These are phyloP conservation scores for Molossus molossus DNA, from an alignment of 2,797 vertebrate genomes.

Conservation along the genomic window DNA sequence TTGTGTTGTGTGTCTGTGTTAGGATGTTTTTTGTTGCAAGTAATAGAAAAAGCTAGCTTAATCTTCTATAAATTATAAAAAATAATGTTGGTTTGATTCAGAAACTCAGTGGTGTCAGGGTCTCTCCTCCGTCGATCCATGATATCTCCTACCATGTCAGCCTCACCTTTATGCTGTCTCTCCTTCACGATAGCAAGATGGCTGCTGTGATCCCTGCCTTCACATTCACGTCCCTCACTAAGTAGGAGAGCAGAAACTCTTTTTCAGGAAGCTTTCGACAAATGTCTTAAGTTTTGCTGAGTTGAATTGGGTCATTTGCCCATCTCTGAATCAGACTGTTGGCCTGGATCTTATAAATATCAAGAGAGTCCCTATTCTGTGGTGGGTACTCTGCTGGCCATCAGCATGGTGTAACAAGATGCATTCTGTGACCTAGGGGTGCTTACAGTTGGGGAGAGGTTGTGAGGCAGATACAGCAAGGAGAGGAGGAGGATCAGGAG, in stretches of 20 bases:
- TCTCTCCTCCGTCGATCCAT: not conserved
- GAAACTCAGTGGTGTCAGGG: not conserved
- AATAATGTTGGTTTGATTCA: not conserved
- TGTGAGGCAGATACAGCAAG: not conserved
- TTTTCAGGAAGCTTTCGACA: not conserved
- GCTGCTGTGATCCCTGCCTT: not conserved
- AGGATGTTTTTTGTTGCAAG: not conserved
- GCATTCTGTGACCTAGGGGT: not conserved
- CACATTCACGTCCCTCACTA: not conserved
- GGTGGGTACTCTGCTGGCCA: not conserved
- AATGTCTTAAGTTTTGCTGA: not conserved
- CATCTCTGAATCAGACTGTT: not conserved
- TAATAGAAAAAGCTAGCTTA: not conserved
- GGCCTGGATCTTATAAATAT: not conserved
- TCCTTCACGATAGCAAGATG: not conserved
- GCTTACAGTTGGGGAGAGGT: not conserved
- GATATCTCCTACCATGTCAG: not conserved
- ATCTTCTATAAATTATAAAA: not conserved
- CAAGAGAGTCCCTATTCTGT: not conserved
- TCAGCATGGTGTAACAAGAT: not conserved
- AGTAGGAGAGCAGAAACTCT: not conserved
- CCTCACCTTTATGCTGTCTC: accelerated
- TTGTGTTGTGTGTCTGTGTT: not conserved
- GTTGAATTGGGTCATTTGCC: not conserved
- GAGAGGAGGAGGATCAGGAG: not conserved